A percentile compares a stretch with the other conserved stretches of the same genome.
These are phyloP conservation scores for Penaeus indicus DNA, from an alignment of 1,140 invertebrate species.

Conservation along the genomic window DNA sequence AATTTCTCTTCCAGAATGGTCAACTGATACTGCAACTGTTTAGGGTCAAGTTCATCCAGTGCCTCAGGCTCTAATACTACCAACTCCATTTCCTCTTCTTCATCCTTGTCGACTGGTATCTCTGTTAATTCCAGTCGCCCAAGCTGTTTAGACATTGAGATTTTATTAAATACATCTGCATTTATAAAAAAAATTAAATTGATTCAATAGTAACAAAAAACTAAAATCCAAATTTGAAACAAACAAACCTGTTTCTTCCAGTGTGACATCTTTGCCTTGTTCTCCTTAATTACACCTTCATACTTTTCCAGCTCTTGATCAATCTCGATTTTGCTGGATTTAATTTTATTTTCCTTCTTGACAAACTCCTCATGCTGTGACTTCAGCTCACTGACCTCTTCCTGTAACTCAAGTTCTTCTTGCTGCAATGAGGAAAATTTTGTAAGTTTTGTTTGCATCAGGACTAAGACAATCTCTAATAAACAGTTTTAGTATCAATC, in stretches of 20 bases:
- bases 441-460: no score
- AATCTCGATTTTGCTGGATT: conserved; percentile 78
- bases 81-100: conserved; percentile 70
- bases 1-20: conserved; percentile 79
- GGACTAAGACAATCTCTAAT: no score
- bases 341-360: conserved; percentile 79
- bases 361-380: conserved; percentile 76
- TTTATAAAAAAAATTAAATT: neutral
- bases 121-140: conserved; percentile 78
- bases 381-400: conserved; percentile 75
- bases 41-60: conserved; percentile 75
- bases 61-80: conserved; percentile 79
- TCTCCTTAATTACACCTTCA: conserved; percentile 78
- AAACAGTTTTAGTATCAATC: no score
- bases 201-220: neutral
- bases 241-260: conserved; percentile 69
- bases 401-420: conserved; percentile 71
- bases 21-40: conserved; percentile 78
- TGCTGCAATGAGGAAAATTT: conserved; percentile 41
- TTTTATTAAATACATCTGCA: conserved; percentile 21
- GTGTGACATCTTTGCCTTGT: conserved; percentile 72
- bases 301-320: conserved; percentile 81
- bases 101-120: conserved; percentile 74
- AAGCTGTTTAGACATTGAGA: conserved; percentile 72
- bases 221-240: neutral